Evolutionary conservation across 1,140 invertebrate species (phyloP), one percentile per base, ranked within the genome.

Genomic region (Drosophila dunni): DNA sequence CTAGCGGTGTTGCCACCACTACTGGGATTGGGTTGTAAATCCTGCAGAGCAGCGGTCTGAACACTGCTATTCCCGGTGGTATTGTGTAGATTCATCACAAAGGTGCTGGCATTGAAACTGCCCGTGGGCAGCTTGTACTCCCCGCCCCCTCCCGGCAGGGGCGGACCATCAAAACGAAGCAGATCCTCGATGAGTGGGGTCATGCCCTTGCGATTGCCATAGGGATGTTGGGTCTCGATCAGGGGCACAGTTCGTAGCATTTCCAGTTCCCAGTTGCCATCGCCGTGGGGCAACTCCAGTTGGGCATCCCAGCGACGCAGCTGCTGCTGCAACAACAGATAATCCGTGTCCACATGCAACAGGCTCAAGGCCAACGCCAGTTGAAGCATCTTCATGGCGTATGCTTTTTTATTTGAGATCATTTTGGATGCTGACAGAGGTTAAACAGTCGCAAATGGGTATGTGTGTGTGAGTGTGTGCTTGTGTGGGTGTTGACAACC

Each of bases 331-430:
- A 95, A 91, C 81, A 94, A 94, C 45, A 93, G 93, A 44, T 95
- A 94, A 2, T 95, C 94, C 7, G 95, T 94, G 92, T 97, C 95
- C 0, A 96, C 95, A 67, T 96, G 93, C 24, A 97, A 90, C 45
- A 97, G 92, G 79, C 96, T 96, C 24, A 97, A 92, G 48, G 97
- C 92, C 73, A 97, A 91, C 15, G 96, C 96, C 29, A 97, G 92
- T 82, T 96, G 95, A 15, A 97, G 92, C 68, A 97, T 93, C 92
- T 96, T 96, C 90, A 97, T 96, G 11, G 94, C 93, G 63, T 95
- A 95, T 11, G 95, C 92, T 92, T 96, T 96, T 90, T 96, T 96
- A 57, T 95, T 92, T 78, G 94, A 94, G 91, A 95, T 92, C 95
- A 96, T 95, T 78, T 75, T 91, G 69, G 69, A 40, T 44, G 68